Conservation (phyloP, 2,113 vertebrate genomes). For the Campylomormyrus tamandua region DNA sequence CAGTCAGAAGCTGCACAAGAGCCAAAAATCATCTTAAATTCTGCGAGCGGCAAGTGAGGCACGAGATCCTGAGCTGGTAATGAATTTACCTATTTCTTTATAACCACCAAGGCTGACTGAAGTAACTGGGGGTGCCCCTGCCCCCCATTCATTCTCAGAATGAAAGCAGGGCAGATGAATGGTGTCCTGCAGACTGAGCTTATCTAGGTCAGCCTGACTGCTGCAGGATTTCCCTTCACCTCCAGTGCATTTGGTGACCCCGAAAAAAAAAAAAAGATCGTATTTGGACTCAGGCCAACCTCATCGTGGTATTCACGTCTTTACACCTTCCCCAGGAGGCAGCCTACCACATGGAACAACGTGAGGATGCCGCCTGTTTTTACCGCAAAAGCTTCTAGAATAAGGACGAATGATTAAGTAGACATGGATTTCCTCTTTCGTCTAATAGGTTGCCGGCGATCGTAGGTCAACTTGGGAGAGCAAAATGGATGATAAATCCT, state of each 20-base stretch:
- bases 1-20: neutral
- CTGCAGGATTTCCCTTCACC: neutral
- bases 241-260: neutral
- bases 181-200: neutral
- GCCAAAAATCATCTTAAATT: constrained; percentile 51
- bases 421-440: neutral
- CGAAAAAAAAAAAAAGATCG: neutral
- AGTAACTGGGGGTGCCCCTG: neutral
- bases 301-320: neutral
- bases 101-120: constrained; percentile 31
- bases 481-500: neutral
- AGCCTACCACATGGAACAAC: neutral
- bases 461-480: neutral
- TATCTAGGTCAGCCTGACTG: neutral
- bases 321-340: neutral
- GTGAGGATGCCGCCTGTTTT: neutral
- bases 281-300: neutral
- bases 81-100: constrained; percentile 50
- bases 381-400: neutral
- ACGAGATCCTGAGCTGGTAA: constrained; percentile 54
- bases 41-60: constrained; percentile 35
- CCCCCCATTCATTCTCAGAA: neutral
- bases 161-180: neutral
- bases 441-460: neutral
- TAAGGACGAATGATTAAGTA: neutral